A percentile compares a stretch with the other conserved stretches of the same genome.
Conservation (phyloP, 2,888 invertebrate genomes). For the Caenorhabditis panamensis region DNA sequence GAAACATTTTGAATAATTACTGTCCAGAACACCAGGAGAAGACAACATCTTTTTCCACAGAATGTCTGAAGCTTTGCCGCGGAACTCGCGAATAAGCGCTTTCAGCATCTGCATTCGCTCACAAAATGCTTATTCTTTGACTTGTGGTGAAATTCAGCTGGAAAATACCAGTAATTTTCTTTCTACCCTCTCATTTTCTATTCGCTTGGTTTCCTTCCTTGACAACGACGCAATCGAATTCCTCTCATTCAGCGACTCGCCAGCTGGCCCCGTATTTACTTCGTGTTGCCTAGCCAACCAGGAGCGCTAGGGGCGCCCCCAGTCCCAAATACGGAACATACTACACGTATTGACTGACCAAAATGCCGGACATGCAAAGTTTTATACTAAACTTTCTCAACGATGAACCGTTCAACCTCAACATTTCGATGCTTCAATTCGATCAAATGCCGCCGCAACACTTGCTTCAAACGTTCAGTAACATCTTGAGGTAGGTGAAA, state of each 20-base stretch:
- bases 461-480: conserved; percentile 87
- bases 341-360: not conserved
- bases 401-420: conserved; percentile 86
- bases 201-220: not conserved
- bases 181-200: not conserved
- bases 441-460: conserved; percentile 88
- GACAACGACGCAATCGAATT: conserved; percentile 8
- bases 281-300: conserved; percentile 32
- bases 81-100: no score
- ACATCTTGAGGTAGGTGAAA: conserved; percentile 84
- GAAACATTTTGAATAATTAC: no score
- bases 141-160: conserved; percentile 9
- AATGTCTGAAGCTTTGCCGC: no score
- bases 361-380: conserved; percentile 44
- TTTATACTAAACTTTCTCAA: conserved; percentile 87
- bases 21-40: no score
- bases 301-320: conserved; percentile 9
- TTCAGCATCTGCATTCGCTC: no score
- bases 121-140: no score
- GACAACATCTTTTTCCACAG: no score
- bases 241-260: not conserved
- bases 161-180: conserved; percentile 6
- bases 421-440: conserved; percentile 90
- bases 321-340: not conserved
- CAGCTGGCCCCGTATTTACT: conserved; percentile 24